These are phyloP conservation scores for Scaptomyza caliginosa DNA, from an alignment of 2,888 invertebrate species.

Conservation along the genomic window DNA sequence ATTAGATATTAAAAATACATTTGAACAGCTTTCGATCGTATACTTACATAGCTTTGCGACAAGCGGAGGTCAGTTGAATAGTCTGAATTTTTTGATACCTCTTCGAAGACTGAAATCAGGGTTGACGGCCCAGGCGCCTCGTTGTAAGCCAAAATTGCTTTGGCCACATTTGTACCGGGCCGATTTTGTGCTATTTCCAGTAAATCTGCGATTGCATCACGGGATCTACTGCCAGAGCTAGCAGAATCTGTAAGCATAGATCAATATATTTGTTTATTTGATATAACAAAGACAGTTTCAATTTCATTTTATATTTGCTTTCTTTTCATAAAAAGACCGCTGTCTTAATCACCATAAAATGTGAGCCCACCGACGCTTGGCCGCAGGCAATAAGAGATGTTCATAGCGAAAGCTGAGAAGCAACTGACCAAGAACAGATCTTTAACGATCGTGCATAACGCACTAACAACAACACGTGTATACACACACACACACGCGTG, in stretches of 20 bases:
- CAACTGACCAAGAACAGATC: conserved; percentile 27
- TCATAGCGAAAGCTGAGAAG: conserved; percentile 35
- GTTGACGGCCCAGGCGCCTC: conserved; percentile 61
- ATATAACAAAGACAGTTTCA: background rate
- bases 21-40: background rate
- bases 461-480: conserved; percentile 38
- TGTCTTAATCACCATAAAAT: conserved; percentile 62
- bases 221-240: background rate
- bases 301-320: background rate
- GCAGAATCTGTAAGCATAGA: conserved; percentile 24
- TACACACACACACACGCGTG: background rate
- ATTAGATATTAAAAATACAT: background rate
- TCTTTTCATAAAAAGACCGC: conserved; percentile 54
- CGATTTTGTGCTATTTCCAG: conserved; percentile 66
- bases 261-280: conserved; percentile 16
- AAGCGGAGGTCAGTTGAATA: conserved; percentile 77
- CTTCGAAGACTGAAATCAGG: conserved; percentile 75
- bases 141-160: conserved; percentile 70
- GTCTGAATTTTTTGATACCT: conserved; percentile 79
- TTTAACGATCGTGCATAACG: conserved; percentile 21
- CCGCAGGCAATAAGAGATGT: conserved; percentile 20
- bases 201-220: conserved; percentile 33
- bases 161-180: conserved; percentile 75
- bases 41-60: conserved; percentile 77
- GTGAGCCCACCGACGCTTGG: conserved; percentile 6